phyloP scores from a whole-genome alignment of 2,888 invertebrate species.

The Unio pictorum region DNA sequence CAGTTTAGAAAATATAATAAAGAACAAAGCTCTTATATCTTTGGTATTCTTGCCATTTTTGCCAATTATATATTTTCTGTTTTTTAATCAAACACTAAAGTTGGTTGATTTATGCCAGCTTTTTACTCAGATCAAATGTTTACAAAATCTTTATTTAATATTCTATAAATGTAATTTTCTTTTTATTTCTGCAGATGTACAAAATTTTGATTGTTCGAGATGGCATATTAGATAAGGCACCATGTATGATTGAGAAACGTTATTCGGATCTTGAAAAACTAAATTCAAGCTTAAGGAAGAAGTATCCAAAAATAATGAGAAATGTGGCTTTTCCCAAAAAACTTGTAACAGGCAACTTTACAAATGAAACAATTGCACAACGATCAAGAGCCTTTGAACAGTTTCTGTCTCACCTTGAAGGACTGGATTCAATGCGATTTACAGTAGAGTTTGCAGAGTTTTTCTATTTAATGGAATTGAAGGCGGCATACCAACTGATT shows the following conservation, averaged over 20 bases:
- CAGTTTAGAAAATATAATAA: too few species aligned
- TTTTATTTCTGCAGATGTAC: conserved; percentile 54
- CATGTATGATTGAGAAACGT: conserved; percentile 65
- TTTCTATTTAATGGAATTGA: conserved; percentile 63
- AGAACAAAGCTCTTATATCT: too few species aligned
- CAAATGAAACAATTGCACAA: conserved; percentile 67
- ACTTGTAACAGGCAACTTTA: conserved; percentile 70
- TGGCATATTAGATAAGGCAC: conserved; percentile 54
- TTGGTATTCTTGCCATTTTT: too few species aligned
- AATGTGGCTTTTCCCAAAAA: conserved; percentile 71
- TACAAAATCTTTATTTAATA: neutral
- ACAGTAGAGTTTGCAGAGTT: conserved; percentile 67
- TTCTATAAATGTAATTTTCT: neutral
- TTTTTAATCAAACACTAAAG: too few species aligned
- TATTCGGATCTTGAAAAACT: conserved; percentile 71
- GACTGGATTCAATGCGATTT: conserved; percentile 61
- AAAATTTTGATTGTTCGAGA: conserved; percentile 53
- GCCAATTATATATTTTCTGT: too few species aligned
- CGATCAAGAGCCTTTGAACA: conserved; percentile 71
- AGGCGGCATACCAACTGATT: conserved; percentile 58
- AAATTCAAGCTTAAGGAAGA: conserved; percentile 59
- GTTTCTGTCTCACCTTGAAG: conserved; percentile 67
- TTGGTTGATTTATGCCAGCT: too few species aligned
- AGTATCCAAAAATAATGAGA: conserved; percentile 59
- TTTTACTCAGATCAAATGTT: neutral